phyloP scores from a whole-genome alignment of 1,140 invertebrate species.

The Diabrotica undecimpunctata region DNA sequence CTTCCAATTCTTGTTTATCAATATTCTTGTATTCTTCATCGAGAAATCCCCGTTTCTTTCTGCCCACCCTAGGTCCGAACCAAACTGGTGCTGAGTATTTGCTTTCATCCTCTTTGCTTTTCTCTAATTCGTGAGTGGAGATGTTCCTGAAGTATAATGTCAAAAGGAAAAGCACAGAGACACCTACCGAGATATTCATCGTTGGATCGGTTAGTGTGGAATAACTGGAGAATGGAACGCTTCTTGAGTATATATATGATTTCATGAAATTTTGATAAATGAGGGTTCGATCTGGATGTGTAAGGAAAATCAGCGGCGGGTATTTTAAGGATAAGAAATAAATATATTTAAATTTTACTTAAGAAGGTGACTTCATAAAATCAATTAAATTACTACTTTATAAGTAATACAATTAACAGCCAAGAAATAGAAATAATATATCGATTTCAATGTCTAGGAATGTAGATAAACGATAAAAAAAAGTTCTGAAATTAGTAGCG shows the following conservation, averaged over 20 bases:
- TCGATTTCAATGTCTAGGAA: neutral
- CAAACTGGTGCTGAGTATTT: conserved; percentile 15
- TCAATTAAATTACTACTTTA: neutral
- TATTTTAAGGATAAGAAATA: neutral
- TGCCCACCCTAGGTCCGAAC: conserved; percentile 29
- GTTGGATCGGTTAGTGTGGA: conserved; percentile 2
- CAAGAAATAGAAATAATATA: neutral
- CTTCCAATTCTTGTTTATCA: conserved; percentile 3
- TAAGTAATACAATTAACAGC: neutral
- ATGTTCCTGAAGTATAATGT: conserved; percentile 6
- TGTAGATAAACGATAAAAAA: neutral
- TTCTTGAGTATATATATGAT: conserved; percentile 9
- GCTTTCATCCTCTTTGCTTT: conserved; percentile 3
- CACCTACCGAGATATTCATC: conserved; percentile 6
- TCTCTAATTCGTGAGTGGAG: neutral
- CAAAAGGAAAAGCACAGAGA: neutral
- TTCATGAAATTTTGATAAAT: conserved; percentile 12
- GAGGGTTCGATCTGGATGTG: neutral
- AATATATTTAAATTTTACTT: neutral
- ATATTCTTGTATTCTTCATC: conserved; percentile 18
- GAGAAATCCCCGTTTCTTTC: conserved; percentile 24
- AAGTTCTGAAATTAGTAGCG: neutral
- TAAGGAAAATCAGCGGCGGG: too few relatives aligned
- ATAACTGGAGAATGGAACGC: neutral
- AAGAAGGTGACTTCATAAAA: neutral